Evolutionary conservation across 1,140 invertebrate species (phyloP).

Genomic region (Trichonephila clavata): DNA sequence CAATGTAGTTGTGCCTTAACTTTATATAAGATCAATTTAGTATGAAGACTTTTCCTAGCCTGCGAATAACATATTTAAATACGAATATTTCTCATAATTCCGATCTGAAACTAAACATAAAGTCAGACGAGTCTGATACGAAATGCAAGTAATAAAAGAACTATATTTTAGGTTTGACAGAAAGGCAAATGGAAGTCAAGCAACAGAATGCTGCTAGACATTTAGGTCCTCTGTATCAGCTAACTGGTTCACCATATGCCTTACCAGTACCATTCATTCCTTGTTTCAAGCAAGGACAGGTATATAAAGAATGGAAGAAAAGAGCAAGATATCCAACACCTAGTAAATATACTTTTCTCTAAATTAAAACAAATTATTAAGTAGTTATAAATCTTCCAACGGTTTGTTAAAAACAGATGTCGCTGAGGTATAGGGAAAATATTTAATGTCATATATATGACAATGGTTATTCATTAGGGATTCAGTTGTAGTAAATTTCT

Average conservation of each 20-base stretch:
- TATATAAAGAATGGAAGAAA: conserved; percentile 33
- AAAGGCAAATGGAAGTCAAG: conserved; percentile 52
- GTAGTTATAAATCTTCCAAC: neutral
- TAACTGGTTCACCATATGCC: conserved; percentile 56
- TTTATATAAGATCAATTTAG: too few relatives aligned
- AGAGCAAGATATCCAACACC: neutral
- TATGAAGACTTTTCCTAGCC: too few relatives aligned
- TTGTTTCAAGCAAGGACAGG: conserved; percentile 5
- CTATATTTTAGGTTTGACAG: neutral
- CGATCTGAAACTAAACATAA: neutral
- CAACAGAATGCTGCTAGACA: neutral
- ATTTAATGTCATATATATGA: too few relatives aligned
- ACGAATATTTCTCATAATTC: neutral
- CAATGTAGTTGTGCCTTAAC: too few relatives aligned
- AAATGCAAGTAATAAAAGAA: neutral
- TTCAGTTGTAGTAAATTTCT: too few relatives aligned
- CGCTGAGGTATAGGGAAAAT: too few relatives aligned
- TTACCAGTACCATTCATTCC: conserved; percentile 37
- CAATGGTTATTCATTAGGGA: too few relatives aligned
- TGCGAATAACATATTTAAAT: neutral
- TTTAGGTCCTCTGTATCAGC: neutral
- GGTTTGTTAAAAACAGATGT: neutral
- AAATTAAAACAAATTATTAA: neutral
- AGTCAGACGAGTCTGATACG: too few relatives aligned
- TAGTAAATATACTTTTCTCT: neutral